Conservation (phyloP, 64 coral and sea anemone species). For the Orbicella faveolata region DNA sequence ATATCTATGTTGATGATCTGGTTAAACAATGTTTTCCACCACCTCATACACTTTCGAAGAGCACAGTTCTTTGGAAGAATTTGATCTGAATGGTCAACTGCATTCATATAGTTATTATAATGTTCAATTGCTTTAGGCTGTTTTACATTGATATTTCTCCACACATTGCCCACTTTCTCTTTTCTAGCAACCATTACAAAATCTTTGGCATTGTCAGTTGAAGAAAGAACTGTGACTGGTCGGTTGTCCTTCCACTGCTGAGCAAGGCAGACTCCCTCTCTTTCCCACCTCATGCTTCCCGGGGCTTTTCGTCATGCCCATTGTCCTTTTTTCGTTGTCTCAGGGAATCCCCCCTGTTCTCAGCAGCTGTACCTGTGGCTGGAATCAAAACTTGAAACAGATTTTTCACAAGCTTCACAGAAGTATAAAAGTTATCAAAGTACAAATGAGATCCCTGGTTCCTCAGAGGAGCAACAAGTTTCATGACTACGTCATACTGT, state of each 20-base stretch:
- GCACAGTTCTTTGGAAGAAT: too few species aligned
- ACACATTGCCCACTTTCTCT: too few species aligned
- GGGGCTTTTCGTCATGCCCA: slow-evolving; percentile 21
- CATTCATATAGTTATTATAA: too few species aligned
- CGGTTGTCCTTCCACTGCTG: slow-evolving; percentile 32
- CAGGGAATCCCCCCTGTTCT: slow-evolving; percentile 29
- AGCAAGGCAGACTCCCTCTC: slow-evolving; percentile 35
- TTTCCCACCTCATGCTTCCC: slow-evolving; percentile 52
- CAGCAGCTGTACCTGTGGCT: slow-evolving; percentile 29
- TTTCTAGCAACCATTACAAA: background rate
- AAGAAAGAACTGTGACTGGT: background rate
- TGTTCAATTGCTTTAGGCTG: too few species aligned
- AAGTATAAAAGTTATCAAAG: slow-evolving; percentile 49
- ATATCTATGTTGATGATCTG: slow-evolving; percentile 20
- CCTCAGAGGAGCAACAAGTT: background rate
- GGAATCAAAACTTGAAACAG: background rate
- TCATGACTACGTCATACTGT: slow-evolving; percentile 36
- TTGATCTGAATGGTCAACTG: too few species aligned
- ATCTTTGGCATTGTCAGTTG: background rate
- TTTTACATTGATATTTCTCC: too few species aligned
- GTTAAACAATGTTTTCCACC: slow-evolving; percentile 26
- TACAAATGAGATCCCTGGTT: slow-evolving; percentile 59
- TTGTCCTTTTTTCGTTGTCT: background rate
- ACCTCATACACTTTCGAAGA: background rate
- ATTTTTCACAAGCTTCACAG: background rate